Evolutionary conservation across 2,888 invertebrate genomes (phyloP).

Genomic region (Dryobotodes eremita): DNA sequence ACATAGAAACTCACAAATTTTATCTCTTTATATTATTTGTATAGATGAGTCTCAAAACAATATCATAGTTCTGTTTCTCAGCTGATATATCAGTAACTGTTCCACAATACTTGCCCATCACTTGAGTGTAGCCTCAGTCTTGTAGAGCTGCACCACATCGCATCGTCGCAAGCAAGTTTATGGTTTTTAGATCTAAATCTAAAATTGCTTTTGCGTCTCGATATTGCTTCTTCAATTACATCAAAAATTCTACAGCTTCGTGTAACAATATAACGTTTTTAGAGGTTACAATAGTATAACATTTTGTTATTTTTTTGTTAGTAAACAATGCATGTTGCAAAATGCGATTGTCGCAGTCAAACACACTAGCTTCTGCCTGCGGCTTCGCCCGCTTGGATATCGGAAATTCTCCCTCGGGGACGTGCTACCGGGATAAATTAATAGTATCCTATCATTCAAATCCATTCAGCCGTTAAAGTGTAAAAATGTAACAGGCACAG

Average conservation of each 20-base stretch:
- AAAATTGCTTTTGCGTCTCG: constrained; percentile 82
- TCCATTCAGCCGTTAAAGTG: too few relatives aligned
- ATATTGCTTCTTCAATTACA: constrained; percentile 74
- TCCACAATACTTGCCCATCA: constrained; percentile 36
- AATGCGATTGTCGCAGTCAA: background rate
- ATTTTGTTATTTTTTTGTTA: background rate
- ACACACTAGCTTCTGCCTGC: too few relatives aligned
- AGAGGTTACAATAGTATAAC: background rate
- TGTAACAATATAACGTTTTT: constrained; percentile 13
- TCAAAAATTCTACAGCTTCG: constrained; percentile 50
- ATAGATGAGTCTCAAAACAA: background rate
- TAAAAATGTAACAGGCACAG: too few relatives aligned
- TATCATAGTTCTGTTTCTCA: background rate
- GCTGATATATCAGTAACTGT: background rate
- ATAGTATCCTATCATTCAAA: too few relatives aligned
- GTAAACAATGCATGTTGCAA: background rate
- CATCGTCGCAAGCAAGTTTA: constrained; percentile 78
- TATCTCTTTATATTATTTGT: background rate
- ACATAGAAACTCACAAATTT: background rate
- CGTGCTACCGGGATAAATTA: too few relatives aligned
- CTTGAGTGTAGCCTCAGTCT: constrained; percentile 34
- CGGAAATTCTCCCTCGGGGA: too few relatives aligned
- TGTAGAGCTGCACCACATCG: constrained; percentile 64
- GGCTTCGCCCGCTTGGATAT: too few relatives aligned
- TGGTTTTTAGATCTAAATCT: constrained; percentile 84